Evolutionary conservation across 2,113 vertebrate genomes (phyloP), one percentile per base, ranked within the genome.

Genomic region (Stomatorhinus ivindoensis): DNA sequence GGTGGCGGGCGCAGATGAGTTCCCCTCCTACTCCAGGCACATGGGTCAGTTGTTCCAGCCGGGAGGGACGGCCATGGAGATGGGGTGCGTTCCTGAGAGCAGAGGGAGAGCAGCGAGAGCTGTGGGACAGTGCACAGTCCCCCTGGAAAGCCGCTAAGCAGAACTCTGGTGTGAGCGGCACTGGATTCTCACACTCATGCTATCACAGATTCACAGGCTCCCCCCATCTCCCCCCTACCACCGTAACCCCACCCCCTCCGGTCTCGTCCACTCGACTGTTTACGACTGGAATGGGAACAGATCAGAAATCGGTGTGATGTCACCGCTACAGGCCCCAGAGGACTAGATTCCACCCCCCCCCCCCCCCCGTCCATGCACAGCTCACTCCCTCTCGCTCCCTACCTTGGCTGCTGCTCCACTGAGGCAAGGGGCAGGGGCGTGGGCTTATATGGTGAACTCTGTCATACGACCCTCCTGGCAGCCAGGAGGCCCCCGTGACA

Each of bases 281-380:
- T 94, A 91, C 93, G 94, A 94, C 95, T 95, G 94, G 93, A 92
- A 94, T 91, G 92, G 93, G n/a, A 44, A 53, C 39, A 86, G 85
- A 65, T 86, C 83, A 65, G n/a, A 53, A 94, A 58, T 95, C 93
- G 93, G 91, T 89, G 91, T 90, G 94, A 93, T 91, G 92, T 94
- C 92, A 92, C 93, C 95, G 93, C 91, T 90, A 85, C 90, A 92
- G 94, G 93, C 94, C 94, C 94, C 94, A 93, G 93, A 91, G 91
- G 93, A 93, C 94, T 94, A 95, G 94, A 46, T 17, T 13, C n/a
- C n/a, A n/a, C 48, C 44, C 27, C 73, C 53, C 24, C 27, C 55
- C 24, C 27, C 47, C 10, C 51, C 46, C 73, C 31, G 10, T 84
- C 24, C 55, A n/a, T 3, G 1, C 55, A 61, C 55, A 61, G 55